A percentile compares a stretch with the other conserved stretches of the same genome.
Conservation (phyloP, 1,140 invertebrate genomes). For the Tribolium castaneum region DNA sequence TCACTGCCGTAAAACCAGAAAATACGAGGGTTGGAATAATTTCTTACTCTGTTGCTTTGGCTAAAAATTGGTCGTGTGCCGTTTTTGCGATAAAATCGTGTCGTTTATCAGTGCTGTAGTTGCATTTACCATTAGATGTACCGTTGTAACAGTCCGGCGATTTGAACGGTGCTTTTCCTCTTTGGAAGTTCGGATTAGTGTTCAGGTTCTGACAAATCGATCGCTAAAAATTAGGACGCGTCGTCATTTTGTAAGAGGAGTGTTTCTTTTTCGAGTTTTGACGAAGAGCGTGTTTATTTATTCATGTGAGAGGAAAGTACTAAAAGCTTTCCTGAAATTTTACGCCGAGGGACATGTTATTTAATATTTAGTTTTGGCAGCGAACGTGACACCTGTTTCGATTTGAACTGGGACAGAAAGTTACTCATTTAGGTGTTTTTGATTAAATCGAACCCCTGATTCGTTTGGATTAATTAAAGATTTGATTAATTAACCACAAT, state of each 20-base stretch:
- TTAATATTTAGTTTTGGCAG: slow-evolving; percentile 20
- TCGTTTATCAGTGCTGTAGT: background rate
- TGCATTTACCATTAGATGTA: background rate
- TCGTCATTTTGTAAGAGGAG: background rate
- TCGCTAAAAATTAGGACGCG: background rate
- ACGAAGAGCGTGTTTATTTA: background rate
- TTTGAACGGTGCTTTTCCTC: background rate
- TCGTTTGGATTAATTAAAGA: too few relatives aligned
- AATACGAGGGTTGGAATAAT: background rate
- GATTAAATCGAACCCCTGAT: too few relatives aligned
- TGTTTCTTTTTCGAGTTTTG: background rate
- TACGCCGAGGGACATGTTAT: background rate
- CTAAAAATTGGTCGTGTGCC: background rate
- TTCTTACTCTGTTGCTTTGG: background rate
- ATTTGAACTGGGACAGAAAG: background rate
- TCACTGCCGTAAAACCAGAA: background rate
- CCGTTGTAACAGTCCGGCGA: background rate
- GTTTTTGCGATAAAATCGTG: background rate
- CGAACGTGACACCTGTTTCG: slow-evolving; percentile 1
- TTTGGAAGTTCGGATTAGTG: background rate
- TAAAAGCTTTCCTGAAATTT: slow-evolving; percentile 16
- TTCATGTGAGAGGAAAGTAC: background rate
- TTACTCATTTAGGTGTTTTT: too few relatives aligned
- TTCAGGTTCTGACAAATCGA: background rate
- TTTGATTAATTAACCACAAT: too few relatives aligned